Base-by-base conservation (phyloP, 2,113 vertebrate genomes). In the Noctilio leporinus region DNA sequence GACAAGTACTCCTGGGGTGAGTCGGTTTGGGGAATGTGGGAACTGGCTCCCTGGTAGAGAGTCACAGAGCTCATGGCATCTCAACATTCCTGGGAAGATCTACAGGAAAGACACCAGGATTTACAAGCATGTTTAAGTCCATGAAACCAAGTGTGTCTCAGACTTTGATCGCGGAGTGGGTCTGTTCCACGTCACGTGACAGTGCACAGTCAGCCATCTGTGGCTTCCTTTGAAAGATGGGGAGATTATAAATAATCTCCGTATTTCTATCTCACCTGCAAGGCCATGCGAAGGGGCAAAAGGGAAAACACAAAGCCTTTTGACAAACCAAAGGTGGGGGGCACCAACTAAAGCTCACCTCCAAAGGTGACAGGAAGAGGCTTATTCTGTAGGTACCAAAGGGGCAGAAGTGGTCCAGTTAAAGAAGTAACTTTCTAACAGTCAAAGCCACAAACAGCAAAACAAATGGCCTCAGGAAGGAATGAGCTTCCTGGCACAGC, bases 1-100 rank as follows among this genome's bases (percentile, higher is more conserved):
- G 49, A 84, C 70, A 38, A 69, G 9, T 19, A 26, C 28, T 76
- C 59, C 45, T 0, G 1, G 40, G n/a, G 3, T 17, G 26, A 40
- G 38, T 14, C 3, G 0, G 2, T 40, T 4, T 2, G 20, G 57
- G 49, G 47, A 17, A 47, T 7, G 1, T 4, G 20, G 33, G 2
- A 75, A 14, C 30, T 19, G 16, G 17, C 53, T 84, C 28, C n/a
- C 5, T 43, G 14, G 0, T 26, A 47, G 14, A 62, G 30, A 84
- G 9, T 35, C 81, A 35, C 64, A 49, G 10, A 38, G 45, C 35
- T 19, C 24, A 2, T 2, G 3, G 10, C 7, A 1, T 16, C 40
- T 35, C 65, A 47, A 5, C 10, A 30, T 38, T 38, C 77, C 89
- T 26, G 55, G n/a, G 26, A 86, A 93, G 62, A 57, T 33, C 62